Conservation (phyloP, 2,797 vertebrate species). For the Paramormyrops hopkinsi region DNA sequence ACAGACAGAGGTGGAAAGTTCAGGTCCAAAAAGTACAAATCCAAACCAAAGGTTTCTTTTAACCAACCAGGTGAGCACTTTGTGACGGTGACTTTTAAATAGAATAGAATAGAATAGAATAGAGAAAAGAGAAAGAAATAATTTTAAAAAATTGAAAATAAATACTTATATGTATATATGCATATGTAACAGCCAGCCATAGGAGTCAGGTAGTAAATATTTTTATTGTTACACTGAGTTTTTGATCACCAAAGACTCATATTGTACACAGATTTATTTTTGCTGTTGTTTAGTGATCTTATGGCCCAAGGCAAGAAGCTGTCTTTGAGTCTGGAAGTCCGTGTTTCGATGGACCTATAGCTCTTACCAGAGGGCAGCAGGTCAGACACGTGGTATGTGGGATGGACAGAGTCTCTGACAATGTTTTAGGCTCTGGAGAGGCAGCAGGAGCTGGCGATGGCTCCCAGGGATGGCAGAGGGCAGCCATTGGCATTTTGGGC, state of each 20-base stretch:
- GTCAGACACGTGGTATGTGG: background rate
- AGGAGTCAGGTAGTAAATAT: background rate
- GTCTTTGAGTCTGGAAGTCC: background rate
- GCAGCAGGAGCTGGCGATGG: background rate
- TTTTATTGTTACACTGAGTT: background rate
- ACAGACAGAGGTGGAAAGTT: background rate
- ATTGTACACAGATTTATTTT: background rate
- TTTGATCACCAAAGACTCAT: background rate
- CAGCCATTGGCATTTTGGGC: background rate
- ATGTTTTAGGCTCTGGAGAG: background rate
- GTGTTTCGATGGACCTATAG: background rate
- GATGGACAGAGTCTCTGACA: background rate
- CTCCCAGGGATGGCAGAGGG: background rate
- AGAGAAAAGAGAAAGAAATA: background rate
- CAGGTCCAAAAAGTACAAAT: background rate
- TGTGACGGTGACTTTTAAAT: background rate
- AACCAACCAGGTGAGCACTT: background rate
- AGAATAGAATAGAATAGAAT: background rate
- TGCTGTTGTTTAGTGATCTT: background rate
- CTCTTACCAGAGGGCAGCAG: background rate
- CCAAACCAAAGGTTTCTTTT: background rate
- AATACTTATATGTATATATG: background rate
- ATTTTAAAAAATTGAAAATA: background rate
- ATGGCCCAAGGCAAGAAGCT: background rate
- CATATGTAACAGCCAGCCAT: background rate